Conservation (phyloP, 53 echinoderm and acorn worm genomes). For the Arbacia lixula region DNA sequence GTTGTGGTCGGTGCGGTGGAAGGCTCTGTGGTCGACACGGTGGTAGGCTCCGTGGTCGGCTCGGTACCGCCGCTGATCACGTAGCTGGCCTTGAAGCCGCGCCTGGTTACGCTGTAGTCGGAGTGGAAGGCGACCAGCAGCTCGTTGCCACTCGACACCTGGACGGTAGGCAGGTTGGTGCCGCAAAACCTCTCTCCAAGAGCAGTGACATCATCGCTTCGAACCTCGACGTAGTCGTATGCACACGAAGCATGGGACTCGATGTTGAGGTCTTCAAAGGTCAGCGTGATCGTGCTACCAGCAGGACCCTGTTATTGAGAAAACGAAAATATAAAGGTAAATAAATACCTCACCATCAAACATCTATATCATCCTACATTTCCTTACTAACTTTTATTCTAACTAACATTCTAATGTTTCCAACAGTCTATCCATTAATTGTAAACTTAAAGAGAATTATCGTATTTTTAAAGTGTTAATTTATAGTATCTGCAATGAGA, state of each 20-base stretch:
- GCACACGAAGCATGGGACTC: neutral
- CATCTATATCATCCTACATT: too few species aligned
- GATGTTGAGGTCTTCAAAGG: slow-evolving; percentile 19
- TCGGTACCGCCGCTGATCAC: neutral
- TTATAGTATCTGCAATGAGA: too few species aligned
- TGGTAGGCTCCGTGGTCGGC: neutral
- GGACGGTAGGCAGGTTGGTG: slow-evolving; percentile 19
- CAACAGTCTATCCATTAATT: too few species aligned
- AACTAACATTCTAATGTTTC: too few species aligned
- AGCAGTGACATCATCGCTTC: slow-evolving; percentile 11
- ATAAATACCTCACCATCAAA: too few species aligned
- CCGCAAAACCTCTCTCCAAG: slow-evolving; percentile 52
- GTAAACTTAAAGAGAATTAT: too few species aligned
- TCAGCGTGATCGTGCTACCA: slow-evolving; percentile 22
- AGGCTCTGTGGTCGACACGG: neutral
- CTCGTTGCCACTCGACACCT: slow-evolving; percentile 44
- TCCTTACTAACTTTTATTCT: too few species aligned
- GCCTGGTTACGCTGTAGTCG: slow-evolving; percentile 44
- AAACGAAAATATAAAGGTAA: neutral
- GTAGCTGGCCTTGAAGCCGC: slow-evolving; percentile 57
- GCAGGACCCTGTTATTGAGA: slow-evolving; percentile 1
- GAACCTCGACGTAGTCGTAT: slow-evolving; percentile 46
- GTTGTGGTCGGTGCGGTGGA: neutral
- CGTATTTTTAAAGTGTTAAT: too few species aligned
- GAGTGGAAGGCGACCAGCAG: slow-evolving; percentile 52